phyloP scores from a whole-genome alignment of 2,888 invertebrate genomes.

The Ennomos quercinarius region DNA sequence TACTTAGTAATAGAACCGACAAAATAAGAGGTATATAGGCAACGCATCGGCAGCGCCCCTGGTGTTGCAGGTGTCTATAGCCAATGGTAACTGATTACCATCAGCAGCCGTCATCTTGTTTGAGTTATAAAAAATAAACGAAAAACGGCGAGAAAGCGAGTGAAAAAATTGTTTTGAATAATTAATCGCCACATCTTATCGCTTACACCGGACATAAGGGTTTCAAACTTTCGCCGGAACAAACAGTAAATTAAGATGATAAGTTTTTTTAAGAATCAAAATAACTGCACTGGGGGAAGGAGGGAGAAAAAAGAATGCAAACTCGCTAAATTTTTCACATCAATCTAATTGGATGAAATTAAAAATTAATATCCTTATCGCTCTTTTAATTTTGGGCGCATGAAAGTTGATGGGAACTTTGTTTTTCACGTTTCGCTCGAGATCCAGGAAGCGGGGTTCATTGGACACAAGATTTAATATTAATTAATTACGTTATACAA shows the following conservation, averaged over 20 bases:
- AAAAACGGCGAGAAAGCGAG: too few relatives aligned
- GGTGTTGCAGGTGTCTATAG: too few relatives aligned
- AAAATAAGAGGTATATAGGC: too few relatives aligned
- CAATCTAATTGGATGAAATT: conserved; percentile 40
- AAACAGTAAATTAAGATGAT: conserved; percentile 75
- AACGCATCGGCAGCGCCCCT: too few relatives aligned
- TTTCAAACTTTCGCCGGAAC: conserved; percentile 60
- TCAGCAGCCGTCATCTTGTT: too few relatives aligned
- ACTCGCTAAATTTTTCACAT: conserved; percentile 35
- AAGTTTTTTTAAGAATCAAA: conserved; percentile 75
- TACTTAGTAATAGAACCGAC: too few relatives aligned
- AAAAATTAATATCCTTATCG: conserved; percentile 39
- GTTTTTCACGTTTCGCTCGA: conserved; percentile 7
- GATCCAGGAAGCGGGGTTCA: conserved; percentile 7
- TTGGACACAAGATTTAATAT: conserved; percentile 6
- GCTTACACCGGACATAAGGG: conserved; percentile 41
- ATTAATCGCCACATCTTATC: conserved; percentile 22
- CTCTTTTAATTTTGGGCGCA: conserved; percentile 31
- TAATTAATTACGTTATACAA: conserved; percentile 1
- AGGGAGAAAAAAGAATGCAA: conserved; percentile 39
- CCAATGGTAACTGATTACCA: too few relatives aligned
- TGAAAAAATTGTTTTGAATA: conserved; percentile 4
- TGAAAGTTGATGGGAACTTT: conserved; percentile 16
- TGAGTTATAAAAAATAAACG: too few relatives aligned
- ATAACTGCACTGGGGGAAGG: conserved; percentile 58